Evolutionary conservation across 2,113 vertebrate species (phyloP).

Genomic region (Anguilla japonica): DNA sequence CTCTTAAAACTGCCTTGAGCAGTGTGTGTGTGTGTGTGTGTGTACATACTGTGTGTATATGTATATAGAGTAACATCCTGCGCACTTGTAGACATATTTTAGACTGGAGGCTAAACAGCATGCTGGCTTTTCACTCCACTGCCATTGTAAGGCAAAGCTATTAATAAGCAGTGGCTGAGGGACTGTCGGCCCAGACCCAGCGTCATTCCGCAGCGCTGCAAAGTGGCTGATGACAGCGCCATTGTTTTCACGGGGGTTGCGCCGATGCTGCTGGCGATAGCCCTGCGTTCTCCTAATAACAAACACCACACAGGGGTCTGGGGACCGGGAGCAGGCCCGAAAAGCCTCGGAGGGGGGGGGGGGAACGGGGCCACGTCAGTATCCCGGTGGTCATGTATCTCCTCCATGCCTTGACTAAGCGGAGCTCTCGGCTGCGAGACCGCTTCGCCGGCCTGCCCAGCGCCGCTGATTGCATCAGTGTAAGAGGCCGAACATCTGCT

Average conservation of each 20-base stretch:
- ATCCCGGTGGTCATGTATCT: not conserved
- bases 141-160: not conserved
- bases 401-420: not conserved
- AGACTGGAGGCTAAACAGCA: not conserved
- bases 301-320: constrained; percentile 14
- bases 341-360: not conserved
- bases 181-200: not conserved
- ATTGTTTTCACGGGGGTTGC: constrained; percentile 27
- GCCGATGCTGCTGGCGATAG: constrained; percentile 25
- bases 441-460: not conserved
- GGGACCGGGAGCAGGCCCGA: not conserved
- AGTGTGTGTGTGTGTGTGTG: too few species aligned
- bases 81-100: not conserved
- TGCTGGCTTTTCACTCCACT: not conserved
- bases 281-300: constrained; percentile 22
- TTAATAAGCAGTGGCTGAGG: not conserved
- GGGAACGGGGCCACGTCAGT: not conserved
- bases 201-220: constrained; percentile 3
- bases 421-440: not conserved
- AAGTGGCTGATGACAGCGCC: constrained; percentile 20
- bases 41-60: too few species aligned
- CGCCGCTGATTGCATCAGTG: not conserved
- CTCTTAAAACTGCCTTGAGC: too few species aligned
- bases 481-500: not conserved
- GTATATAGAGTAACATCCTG: too few species aligned